Conservation (phyloP, 2,113 vertebrate genomes). For the Carettochelys insculpta region DNA sequence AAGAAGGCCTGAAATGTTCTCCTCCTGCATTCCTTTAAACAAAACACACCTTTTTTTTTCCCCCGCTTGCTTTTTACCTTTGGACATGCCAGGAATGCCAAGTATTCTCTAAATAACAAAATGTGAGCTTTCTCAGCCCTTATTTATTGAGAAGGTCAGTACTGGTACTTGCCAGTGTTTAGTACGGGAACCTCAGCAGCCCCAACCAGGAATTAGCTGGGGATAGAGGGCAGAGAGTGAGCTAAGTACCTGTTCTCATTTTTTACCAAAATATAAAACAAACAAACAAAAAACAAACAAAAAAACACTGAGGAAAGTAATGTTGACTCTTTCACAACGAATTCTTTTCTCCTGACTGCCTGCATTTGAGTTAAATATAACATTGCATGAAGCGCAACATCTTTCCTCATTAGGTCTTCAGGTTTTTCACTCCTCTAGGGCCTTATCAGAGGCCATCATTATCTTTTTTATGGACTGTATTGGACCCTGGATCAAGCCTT, state of each 20-base stretch:
- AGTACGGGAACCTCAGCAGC: no score
- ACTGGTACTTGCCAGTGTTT: no score
- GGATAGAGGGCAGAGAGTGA: no score
- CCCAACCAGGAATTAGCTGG: no score
- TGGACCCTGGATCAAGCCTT: conserved; percentile 21
- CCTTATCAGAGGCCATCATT: not conserved
- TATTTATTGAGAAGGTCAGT: no score
- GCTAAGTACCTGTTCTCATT: no score
- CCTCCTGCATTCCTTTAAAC: not conserved
- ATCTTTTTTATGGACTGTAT: conserved; percentile 10
- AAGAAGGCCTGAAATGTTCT: not conserved
- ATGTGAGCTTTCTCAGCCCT: not conserved
- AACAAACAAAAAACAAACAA: no score
- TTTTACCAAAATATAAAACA: no score
- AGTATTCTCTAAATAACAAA: not conserved
- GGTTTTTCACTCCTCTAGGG: not conserved
- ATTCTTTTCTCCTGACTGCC: conserved; percentile 2
- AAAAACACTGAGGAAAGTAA: no score
- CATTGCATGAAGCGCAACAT: not conserved
- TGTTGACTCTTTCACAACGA: not conserved
- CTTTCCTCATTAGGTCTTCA: not conserved
- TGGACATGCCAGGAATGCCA: not conserved
- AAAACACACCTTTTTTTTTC: not conserved
- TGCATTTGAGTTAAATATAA: not conserved
- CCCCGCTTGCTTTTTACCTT: not conserved